Evolutionary conservation across 2,888 invertebrate genomes (phyloP).

Genomic region (Globia sparganii): DNA sequence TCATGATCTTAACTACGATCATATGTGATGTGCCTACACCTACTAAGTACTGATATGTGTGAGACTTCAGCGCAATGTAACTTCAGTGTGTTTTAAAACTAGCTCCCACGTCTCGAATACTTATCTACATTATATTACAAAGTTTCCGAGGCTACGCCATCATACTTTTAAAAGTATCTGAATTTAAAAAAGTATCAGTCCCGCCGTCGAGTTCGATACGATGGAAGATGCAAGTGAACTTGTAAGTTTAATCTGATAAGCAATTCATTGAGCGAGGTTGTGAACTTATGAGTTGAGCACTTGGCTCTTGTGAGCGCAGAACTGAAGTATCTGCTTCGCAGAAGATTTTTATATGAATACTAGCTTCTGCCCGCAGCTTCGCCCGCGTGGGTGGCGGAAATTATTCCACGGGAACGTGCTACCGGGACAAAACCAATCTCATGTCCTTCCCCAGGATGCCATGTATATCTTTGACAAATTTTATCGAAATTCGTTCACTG

Average conservation of each 20-base stretch:
- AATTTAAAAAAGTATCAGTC: conserved; percentile 23
- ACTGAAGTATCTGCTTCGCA: not conserved
- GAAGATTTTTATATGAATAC: conserved; percentile 2
- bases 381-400: not conserved
- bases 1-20: not conserved
- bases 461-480: not conserved
- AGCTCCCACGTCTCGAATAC: conserved; percentile 12
- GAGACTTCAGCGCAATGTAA: not conserved
- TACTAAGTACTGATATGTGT: not conserved
- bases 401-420: not conserved
- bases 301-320: conserved; percentile 5
- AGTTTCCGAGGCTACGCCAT: conserved; percentile 34
- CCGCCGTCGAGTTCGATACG: conserved; percentile 37
- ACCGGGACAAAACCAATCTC: not conserved
- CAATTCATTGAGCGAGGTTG: conserved; percentile 54
- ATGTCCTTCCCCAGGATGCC: not conserved
- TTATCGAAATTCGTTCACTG: not conserved
- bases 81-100: not conserved
- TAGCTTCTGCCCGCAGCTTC: not conserved
- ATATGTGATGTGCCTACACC: not conserved
- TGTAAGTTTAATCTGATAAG: conserved; percentile 59
- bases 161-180: conserved; percentile 38
- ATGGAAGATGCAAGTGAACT: conserved; percentile 49
- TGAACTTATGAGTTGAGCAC: conserved; percentile 37
- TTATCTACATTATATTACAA: conserved; percentile 50